Conservation (phyloP, 2,888 invertebrate genomes). For the Xestia sexstrigata region DNA sequence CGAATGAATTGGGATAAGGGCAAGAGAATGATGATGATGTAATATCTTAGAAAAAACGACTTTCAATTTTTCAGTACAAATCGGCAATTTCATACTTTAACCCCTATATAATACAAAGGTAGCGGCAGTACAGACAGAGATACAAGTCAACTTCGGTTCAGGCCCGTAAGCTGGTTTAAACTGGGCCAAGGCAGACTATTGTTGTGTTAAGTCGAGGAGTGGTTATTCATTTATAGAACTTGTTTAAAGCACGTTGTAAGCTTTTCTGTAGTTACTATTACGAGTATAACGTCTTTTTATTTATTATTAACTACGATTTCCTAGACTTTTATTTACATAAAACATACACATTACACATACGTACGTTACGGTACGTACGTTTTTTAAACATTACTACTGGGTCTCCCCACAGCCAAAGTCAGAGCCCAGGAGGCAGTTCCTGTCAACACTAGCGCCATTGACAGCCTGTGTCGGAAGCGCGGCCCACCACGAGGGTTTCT, state of each 20-base stretch:
- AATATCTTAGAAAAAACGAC: too few species aligned
- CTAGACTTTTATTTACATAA: background rate
- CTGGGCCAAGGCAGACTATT: background rate
- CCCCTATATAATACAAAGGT: background rate
- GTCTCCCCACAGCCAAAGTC: constrained; percentile 81
- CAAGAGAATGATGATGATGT: too few species aligned
- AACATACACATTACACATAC: too few species aligned
- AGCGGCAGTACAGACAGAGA: background rate
- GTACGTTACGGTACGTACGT: too few species aligned
- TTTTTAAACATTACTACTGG: background rate
- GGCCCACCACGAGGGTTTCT: constrained; percentile 87
- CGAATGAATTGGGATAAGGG: too few species aligned
- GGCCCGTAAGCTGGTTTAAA: background rate
- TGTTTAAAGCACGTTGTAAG: background rate
- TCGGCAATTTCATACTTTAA: too few species aligned
- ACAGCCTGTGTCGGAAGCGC: constrained; percentile 93
- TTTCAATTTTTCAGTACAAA: too few species aligned
- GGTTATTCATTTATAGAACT: background rate
- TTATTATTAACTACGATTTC: background rate
- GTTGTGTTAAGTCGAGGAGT: background rate
- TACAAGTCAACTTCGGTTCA: background rate
- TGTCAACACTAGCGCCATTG: constrained; percentile 94
- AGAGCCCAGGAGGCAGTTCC: constrained; percentile 94
- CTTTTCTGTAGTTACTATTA: background rate
- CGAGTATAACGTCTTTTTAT: background rate